Conservation (phyloP, 2,797 vertebrate genomes). For the Spheniscus humboldti region DNA sequence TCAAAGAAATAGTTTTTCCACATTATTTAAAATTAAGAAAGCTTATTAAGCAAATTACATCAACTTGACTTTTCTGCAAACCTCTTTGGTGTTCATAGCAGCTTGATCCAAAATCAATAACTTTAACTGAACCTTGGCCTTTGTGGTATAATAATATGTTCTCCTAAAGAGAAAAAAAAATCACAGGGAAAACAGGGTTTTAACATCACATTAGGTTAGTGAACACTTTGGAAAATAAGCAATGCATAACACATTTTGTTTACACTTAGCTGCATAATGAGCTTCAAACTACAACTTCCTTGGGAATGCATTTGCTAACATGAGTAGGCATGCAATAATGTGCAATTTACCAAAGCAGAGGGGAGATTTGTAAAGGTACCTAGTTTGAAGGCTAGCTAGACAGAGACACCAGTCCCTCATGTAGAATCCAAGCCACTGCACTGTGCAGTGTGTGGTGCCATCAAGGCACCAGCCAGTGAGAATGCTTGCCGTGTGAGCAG, state of each 20-base stretch:
- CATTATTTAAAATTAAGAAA: conserved; percentile 9
- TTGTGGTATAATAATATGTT: conserved; percentile 90
- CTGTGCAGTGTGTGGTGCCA: not conserved
- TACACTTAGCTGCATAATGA: not conserved
- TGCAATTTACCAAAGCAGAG: not conserved
- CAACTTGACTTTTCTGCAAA: conserved; percentile 71
- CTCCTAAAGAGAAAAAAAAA: conserved; percentile 75
- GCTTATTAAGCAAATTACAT: conserved; percentile 65
- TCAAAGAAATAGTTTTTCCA: not conserved
- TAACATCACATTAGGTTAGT: not conserved
- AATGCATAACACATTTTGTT: not conserved
- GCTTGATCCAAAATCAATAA: conserved; percentile 95
- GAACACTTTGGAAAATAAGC: not conserved
- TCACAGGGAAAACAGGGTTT: not conserved
- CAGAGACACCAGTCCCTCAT: no score
- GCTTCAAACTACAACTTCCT: not conserved
- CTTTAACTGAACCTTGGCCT: conserved; percentile 91
- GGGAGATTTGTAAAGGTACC: not conserved
- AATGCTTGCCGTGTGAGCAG: not conserved
- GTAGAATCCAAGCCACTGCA: not conserved
- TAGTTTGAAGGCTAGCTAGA: not conserved
- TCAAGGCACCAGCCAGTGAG: not conserved
- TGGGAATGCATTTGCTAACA: not conserved
- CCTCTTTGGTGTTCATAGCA: conserved; percentile 94
- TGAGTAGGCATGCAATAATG: not conserved